Conservation (phyloP, 2,113 vertebrate genomes). For the Camelus bactrianus region DNA sequence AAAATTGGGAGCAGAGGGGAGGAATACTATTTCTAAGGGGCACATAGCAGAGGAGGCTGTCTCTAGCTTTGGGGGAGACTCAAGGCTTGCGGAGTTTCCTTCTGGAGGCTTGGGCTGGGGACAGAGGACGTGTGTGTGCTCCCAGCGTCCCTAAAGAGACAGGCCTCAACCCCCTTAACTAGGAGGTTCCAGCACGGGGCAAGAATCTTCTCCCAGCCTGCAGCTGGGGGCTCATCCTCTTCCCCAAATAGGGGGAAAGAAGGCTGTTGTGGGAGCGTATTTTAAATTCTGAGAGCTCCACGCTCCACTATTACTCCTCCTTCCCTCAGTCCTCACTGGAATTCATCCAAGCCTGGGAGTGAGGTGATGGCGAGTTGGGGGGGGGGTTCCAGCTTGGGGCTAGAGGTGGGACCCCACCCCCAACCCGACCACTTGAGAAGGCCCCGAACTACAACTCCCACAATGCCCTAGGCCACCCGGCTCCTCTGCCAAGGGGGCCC, state of each 20-base stretch:
- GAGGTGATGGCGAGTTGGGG: background rate
- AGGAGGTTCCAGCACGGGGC: slow-evolving; percentile 12
- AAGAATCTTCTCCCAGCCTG: slow-evolving; percentile 35
- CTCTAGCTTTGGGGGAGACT: slow-evolving; percentile 29
- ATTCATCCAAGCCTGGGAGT: slow-evolving; percentile 12
- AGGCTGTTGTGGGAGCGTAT: slow-evolving; percentile 45
- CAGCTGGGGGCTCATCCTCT: slow-evolving; percentile 10
- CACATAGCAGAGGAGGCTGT: background rate
- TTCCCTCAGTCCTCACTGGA: background rate
- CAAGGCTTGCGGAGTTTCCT: slow-evolving; percentile 27
- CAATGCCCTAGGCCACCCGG: slow-evolving; percentile 56
- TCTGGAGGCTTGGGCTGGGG: background rate
- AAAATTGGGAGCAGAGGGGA: background rate
- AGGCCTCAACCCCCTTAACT: background rate
- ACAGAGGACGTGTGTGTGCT: slow-evolving; percentile 31
- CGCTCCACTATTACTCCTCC: slow-evolving; percentile 10
- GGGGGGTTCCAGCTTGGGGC: slow-evolving; percentile 45
- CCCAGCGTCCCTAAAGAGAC: background rate
- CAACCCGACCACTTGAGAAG: slow-evolving; percentile 74
- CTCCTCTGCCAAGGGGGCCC: slow-evolving; percentile 42
- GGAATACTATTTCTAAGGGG: slow-evolving; percentile 39
- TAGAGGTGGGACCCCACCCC: slow-evolving; percentile 78
- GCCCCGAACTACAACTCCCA: slow-evolving; percentile 79
- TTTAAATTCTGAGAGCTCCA: slow-evolving; percentile 47
- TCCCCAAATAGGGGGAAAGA: background rate